Conservation (phyloP, 2,113 vertebrate genomes). For the Aepyceros melampus region DNA sequence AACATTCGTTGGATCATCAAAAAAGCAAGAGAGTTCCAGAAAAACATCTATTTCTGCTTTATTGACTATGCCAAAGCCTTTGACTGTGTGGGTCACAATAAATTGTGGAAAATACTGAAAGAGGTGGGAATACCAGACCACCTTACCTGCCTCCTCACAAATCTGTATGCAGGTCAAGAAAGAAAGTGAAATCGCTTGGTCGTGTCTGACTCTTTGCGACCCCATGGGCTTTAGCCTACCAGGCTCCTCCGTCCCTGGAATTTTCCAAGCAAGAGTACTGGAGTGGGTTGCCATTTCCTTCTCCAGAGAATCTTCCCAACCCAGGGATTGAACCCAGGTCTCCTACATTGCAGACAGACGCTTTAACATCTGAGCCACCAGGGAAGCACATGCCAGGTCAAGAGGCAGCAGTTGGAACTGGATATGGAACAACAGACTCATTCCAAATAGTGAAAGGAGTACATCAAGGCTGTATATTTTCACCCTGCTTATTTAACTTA, state of each 20-base stretch:
- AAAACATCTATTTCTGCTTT: background rate
- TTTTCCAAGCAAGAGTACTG: background rate
- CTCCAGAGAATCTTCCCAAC: background rate
- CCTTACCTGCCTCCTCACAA: background rate
- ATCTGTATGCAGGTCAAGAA: background rate
- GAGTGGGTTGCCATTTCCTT: background rate
- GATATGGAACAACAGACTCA: background rate
- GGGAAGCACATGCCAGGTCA: background rate
- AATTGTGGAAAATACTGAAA: background rate
- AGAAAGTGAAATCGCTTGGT: background rate
- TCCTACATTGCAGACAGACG: too few relatives aligned
- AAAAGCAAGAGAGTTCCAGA: background rate
- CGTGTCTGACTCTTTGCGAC: accelerated
- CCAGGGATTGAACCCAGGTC: background rate
- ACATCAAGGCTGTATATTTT: background rate
- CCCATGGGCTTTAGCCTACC: background rate
- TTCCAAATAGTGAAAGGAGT: background rate
- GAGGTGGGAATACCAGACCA: background rate
- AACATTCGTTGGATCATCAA: background rate
- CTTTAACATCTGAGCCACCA: too few relatives aligned
- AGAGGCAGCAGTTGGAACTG: background rate
- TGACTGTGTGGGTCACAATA: background rate
- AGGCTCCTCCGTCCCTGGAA: accelerated
- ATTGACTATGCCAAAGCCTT: background rate
- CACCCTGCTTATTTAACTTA: background rate